A percentile compares a stretch with the other conserved stretches of the same genome.
Evolutionary conservation across 1,140 invertebrate species (phyloP).

Genomic region (Hirudo medicinalis): DNA sequence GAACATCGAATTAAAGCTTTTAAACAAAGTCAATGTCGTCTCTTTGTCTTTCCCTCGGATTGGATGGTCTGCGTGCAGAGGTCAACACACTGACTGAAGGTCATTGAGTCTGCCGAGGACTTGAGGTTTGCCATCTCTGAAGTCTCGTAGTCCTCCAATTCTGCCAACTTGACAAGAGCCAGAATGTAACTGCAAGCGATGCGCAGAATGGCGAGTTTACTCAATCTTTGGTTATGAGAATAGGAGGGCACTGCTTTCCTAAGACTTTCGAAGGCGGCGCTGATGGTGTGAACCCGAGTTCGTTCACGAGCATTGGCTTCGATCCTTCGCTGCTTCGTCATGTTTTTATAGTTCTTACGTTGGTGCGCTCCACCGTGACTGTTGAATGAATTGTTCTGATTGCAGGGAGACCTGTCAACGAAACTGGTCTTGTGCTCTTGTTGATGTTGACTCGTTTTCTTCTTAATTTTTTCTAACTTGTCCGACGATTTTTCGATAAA

Average conservation of each 20-base stretch:
- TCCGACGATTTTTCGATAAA: too few species aligned
- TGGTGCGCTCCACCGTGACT: background rate
- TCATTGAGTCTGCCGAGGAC: conserved; percentile 38
- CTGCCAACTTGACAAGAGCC: conserved; percentile 58
- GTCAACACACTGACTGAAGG: conserved; percentile 64
- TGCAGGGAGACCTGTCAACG: too few species aligned
- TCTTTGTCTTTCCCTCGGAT: conserved; percentile 69
- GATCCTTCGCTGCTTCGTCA: conserved; percentile 76
- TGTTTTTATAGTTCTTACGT: conserved; percentile 83
- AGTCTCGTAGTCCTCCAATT: conserved; percentile 35
- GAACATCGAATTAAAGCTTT: too few species aligned
- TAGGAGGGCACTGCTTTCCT: conserved; percentile 70
- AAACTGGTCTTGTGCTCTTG: too few species aligned
- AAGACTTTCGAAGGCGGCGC: conserved; percentile 79
- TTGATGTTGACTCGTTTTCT: too few species aligned
- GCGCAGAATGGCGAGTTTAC: conserved; percentile 74
- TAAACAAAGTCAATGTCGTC: conserved; percentile 30
- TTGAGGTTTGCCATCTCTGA: background rate
- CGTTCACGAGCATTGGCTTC: conserved; percentile 84
- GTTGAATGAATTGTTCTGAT: background rate
- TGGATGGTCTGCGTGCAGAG: conserved; percentile 73
- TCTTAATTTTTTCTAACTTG: too few species aligned
- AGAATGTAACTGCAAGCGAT: conserved; percentile 56
- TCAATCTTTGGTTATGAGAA: conserved; percentile 80
- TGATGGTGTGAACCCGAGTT: conserved; percentile 82